Percentiles rank a stretch among this genome's conserved stretches.
Evolutionary conservation across 1,140 invertebrate species (phyloP).

Genomic region (Drosophila arawakana): DNA sequence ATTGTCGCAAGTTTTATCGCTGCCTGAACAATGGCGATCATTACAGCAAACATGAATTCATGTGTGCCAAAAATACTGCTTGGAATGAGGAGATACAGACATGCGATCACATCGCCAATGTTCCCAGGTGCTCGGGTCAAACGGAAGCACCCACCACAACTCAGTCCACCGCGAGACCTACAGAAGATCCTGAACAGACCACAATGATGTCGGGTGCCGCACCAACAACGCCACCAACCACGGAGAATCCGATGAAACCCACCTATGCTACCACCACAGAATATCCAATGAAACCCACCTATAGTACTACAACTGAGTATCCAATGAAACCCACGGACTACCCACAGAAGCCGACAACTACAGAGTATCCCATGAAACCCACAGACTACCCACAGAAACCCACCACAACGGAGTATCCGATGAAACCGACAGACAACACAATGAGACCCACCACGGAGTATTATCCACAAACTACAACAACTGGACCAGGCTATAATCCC

Average conservation of each 20-base stretch:
- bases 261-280: constrained; percentile 38
- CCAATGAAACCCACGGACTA: constrained; percentile 40
- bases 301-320: constrained; percentile 12
- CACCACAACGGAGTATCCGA: constrained; percentile 33
- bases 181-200: constrained; percentile 34
- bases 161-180: constrained; percentile 24
- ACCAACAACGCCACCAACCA: not conserved
- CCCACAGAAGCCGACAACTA: constrained; percentile 9
- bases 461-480: constrained; percentile 46
- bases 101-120: constrained; percentile 71
- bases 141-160: constrained; percentile 49
- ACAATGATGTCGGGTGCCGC: constrained; percentile 13
- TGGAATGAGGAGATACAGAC: constrained; percentile 84
- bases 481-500: not conserved
- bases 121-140: constrained; percentile 42
- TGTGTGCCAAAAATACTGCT: constrained; percentile 84
- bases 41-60: constrained; percentile 81
- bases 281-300: constrained; percentile 27
- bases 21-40: constrained; percentile 85
- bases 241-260: constrained; percentile 35
- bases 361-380: constrained; percentile 36
- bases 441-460: constrained; percentile 30
- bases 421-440: constrained; percentile 31
- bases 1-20: constrained; percentile 87
- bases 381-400: constrained; percentile 43